Evolutionary conservation across 2,113 vertebrate species (phyloP).

Genomic region (Centropristis striata): DNA sequence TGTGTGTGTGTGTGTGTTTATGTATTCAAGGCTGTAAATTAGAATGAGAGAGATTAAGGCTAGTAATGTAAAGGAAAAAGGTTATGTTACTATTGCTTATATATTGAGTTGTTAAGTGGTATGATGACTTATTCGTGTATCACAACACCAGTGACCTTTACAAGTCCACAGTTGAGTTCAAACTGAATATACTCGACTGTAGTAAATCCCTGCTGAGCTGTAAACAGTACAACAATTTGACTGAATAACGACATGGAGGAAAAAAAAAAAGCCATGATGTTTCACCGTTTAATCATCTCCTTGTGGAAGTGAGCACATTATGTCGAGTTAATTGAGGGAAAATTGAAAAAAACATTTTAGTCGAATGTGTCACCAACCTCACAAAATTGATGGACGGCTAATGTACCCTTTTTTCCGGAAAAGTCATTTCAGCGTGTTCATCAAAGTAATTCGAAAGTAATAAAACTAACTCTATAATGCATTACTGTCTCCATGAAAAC

Average conservation of each 20-base stretch:
- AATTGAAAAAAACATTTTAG: slow-evolving; percentile 62
- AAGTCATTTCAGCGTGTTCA: slow-evolving; percentile 61
- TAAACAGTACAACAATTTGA: slow-evolving; percentile 44
- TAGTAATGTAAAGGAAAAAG: neutral
- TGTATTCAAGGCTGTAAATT: slow-evolving; percentile 5
- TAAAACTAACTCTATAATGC: slow-evolving; percentile 63
- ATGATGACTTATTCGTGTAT: slow-evolving; percentile 17
- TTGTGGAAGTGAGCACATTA: slow-evolving; percentile 55
- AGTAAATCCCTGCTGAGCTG: slow-evolving; percentile 50
- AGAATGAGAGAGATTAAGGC: slow-evolving; percentile 3
- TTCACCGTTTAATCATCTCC: slow-evolving; percentile 56
- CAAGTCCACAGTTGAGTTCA: slow-evolving; percentile 27
- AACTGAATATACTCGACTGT: slow-evolving; percentile 5
- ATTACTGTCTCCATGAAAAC: slow-evolving; percentile 56
- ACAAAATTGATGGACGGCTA: slow-evolving; percentile 71
- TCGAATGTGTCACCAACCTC: slow-evolving; percentile 56
- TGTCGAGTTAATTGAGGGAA: slow-evolving; percentile 68
- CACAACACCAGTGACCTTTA: slow-evolving; percentile 46
- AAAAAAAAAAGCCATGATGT: neutral
- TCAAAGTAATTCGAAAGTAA: slow-evolving; percentile 73
- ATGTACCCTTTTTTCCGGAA: slow-evolving; percentile 52
- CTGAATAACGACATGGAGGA: neutral
- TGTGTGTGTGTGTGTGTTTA: neutral
- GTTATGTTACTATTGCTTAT: slow-evolving; percentile 8
- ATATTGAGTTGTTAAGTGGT: neutral